These are phyloP conservation scores for Meloidogyne chitwoodi DNA, from an alignment of 1,140 invertebrate genomes.

Conservation along the genomic window DNA sequence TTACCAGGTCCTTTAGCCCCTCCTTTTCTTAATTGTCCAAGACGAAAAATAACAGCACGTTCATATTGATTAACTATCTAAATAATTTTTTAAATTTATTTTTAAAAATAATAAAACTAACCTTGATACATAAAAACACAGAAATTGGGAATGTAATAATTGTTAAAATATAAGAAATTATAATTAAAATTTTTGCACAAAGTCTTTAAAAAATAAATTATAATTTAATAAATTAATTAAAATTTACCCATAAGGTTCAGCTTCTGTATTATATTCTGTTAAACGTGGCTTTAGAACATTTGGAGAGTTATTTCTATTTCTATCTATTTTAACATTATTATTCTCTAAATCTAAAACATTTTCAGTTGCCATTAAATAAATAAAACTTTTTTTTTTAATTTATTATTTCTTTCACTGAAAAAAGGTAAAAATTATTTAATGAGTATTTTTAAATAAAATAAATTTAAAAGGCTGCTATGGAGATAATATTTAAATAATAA, in stretches of 20 bases:
- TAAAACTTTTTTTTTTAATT: neutral
- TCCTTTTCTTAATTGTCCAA: slow-evolving; percentile 64
- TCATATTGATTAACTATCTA: slow-evolving; percentile 60
- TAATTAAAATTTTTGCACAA: slow-evolving; percentile 67
- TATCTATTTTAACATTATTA: neutral
- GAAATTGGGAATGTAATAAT: slow-evolving; percentile 85
- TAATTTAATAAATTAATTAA: neutral
- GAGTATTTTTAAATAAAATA: neutral
- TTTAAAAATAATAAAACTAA: slow-evolving; percentile 61
- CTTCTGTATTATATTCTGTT: neutral
- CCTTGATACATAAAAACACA: slow-evolving; percentile 87
- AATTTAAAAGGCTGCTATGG: neutral
- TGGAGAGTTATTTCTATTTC: neutral
- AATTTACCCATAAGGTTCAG: slow-evolving; percentile 19
- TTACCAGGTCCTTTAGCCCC: slow-evolving; percentile 62
- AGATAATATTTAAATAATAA: neutral
- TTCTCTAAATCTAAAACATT: neutral
- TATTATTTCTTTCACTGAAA: neutral
- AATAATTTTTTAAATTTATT: neutral
- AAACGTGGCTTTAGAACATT: neutral
- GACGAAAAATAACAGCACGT: slow-evolving; percentile 63
- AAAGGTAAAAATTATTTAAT: neutral
- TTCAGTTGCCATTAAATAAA: neutral
- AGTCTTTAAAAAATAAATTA: neutral
- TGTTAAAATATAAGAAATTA: slow-evolving; percentile 78